Conservation (phyloP, 2,113 vertebrate species). For the Arothron firmamentum region DNA sequence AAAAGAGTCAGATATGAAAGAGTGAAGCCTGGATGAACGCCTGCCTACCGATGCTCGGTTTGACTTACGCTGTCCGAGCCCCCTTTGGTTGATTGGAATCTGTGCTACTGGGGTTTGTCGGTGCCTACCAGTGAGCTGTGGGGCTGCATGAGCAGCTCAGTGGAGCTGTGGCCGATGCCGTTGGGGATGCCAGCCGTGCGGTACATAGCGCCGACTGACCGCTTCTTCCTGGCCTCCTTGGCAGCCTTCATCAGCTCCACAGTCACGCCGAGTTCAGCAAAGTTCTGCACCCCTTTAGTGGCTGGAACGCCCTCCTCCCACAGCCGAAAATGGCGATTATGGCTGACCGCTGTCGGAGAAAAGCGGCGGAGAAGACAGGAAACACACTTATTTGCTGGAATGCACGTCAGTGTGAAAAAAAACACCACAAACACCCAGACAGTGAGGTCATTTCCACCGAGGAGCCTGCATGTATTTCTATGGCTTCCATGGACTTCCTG, state of each 20-base stretch:
- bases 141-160: constrained; percentile 69
- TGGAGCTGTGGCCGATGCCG: constrained; percentile 79
- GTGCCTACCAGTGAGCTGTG: constrained; percentile 69
- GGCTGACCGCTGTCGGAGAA: constrained; percentile 68
- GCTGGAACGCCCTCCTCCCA: constrained; percentile 72
- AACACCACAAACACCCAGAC: constrained; percentile 61
- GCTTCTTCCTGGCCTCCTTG: constrained; percentile 73
- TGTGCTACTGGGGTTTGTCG: constrained; percentile 14
- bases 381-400: constrained; percentile 52
- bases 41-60: constrained; percentile 29
- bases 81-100: not conserved
- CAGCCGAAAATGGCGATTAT: constrained; percentile 72
- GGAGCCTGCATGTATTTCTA: constrained; percentile 51
- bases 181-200: constrained; percentile 71
- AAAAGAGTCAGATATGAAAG: not conserved
- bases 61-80: constrained; percentile 40
- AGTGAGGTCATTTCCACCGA: constrained; percentile 65
- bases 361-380: constrained; percentile 43
- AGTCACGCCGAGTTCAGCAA: constrained; percentile 74
- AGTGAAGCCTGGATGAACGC: too few relatives aligned
- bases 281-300: constrained; percentile 70
- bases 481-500: constrained; percentile 45
- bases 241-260: constrained; percentile 73
- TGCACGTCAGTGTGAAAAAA: constrained; percentile 55
- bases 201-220: constrained; percentile 67